Conservation (phyloP, 2,113 vertebrate genomes). For the Potamarius usumacintae region DNA sequence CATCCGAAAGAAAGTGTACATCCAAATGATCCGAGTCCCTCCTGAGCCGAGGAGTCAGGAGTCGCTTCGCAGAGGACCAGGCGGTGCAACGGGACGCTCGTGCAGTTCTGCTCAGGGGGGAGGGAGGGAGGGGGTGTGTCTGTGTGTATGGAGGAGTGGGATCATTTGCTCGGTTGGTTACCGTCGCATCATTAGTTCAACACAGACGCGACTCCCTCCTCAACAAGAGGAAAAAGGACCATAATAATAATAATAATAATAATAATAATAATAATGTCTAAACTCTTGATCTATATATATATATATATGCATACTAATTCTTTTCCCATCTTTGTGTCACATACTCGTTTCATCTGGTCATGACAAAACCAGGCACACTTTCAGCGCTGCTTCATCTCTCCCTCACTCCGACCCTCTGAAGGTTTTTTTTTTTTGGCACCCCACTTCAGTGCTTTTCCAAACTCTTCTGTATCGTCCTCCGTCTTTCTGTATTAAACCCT, state of each 20-base stretch:
- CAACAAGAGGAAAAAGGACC: constrained; percentile 51
- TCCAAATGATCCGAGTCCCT: constrained; percentile 58
- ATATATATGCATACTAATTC: constrained; percentile 65
- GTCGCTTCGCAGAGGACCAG: neutral
- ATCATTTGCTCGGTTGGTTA: constrained; percentile 35
- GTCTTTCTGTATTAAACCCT: constrained; percentile 57
- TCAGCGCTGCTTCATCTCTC: constrained; percentile 53
- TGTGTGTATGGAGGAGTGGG: neutral
- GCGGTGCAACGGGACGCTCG: neutral
- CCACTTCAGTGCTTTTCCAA: constrained; percentile 14
- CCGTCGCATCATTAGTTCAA: constrained; percentile 38
- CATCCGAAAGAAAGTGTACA: too few species aligned
- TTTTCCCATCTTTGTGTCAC: constrained; percentile 60
- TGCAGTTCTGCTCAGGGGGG: constrained; percentile 10
- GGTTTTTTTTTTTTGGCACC: neutral
- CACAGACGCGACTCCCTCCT: constrained; percentile 23
- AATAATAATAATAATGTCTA: constrained; percentile 51
- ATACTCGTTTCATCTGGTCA: constrained; percentile 69
- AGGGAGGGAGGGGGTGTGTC: neutral
- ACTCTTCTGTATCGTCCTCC: neutral
- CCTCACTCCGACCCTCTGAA: constrained; percentile 48
- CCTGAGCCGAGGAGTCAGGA: constrained; percentile 50
- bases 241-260: constrained; percentile 17
- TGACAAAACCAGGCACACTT: constrained; percentile 69
- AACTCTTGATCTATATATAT: constrained; percentile 66